A percentile compares a stretch with the other conserved stretches of the same genome.
Evolutionary conservation across 92 coral and sea anemone species (phyloP).

Genomic region (Epizoanthus stellaris): DNA sequence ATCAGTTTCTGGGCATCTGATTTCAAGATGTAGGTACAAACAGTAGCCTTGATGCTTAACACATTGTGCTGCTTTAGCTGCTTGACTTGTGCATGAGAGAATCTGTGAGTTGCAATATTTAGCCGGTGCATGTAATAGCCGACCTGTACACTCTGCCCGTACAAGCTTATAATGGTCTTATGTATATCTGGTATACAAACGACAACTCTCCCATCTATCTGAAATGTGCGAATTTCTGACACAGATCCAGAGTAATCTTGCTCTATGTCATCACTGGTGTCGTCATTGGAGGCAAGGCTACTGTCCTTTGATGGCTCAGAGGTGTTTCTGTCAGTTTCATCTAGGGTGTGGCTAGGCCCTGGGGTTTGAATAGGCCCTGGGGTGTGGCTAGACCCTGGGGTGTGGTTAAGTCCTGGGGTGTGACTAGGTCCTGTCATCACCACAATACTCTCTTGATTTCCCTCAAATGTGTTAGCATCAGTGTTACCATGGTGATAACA

Average conservation of each 20-base stretch:
- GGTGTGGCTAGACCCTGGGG: background rate
- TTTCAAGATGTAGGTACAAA: conserved; percentile 84
- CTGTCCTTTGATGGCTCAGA: background rate
- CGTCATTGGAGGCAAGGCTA: background rate
- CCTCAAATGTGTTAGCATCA: background rate
- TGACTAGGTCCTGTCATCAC: background rate
- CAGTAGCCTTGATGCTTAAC: conserved; percentile 79
- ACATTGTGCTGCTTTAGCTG: conserved; percentile 74
- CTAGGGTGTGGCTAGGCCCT: background rate
- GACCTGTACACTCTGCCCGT: conserved; percentile 85
- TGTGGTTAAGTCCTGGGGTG: background rate
- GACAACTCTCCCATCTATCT: conserved; percentile 63
- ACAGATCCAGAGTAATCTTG: background rate
- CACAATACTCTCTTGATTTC: too few relatives aligned
- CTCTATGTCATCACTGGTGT: background rate
- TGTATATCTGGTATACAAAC: conserved; percentile 90
- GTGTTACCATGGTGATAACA: background rate
- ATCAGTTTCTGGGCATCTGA: conserved; percentile 79
- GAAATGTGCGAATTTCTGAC: conserved; percentile 68
- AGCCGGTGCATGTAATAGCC: conserved; percentile 81
- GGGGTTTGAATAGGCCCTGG: background rate
- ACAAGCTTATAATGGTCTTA: conserved; percentile 74
- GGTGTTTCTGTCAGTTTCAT: background rate
- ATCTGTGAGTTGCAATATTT: conserved; percentile 73
- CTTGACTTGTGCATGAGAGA: conserved; percentile 67